Conservation (phyloP, 2,888 invertebrate genomes). For the Argynnis bischoffii region DNA sequence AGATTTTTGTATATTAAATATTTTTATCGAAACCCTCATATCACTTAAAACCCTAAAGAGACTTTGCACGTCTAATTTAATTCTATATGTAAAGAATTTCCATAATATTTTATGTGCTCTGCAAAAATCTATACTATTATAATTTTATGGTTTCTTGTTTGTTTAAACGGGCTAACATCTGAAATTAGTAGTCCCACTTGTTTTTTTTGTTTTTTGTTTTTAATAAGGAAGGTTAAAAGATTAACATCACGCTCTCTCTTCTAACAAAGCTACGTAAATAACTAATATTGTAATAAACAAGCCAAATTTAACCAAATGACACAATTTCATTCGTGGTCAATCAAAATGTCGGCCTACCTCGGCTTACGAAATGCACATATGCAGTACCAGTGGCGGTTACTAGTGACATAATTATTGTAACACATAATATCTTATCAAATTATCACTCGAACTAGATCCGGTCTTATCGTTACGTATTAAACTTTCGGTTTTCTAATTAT, state of each 20-base stretch:
- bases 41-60: too few relatives aligned
- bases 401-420: slow-evolving; percentile 27
- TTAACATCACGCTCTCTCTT: neutral
- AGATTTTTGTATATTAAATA: too few relatives aligned
- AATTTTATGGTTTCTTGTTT: too few relatives aligned
- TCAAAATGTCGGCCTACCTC: slow-evolving; percentile 1
- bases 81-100: too few relatives aligned
- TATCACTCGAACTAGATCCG: slow-evolving; percentile 34
- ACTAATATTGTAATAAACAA: neutral
- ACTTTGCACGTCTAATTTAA: too few relatives aligned
- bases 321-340: slow-evolving; percentile 3
- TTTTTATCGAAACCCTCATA: too few relatives aligned
- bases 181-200: too few relatives aligned
- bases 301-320: neutral
- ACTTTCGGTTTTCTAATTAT: slow-evolving; percentile 19
- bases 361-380: slow-evolving; percentile 6
- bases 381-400: slow-evolving; percentile 9
- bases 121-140: too few relatives aligned
- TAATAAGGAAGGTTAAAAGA: too few relatives aligned
- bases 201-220: too few relatives aligned
- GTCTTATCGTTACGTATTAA: slow-evolving; percentile 24
- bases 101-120: too few relatives aligned
- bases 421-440: slow-evolving; percentile 31
- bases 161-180: too few relatives aligned
- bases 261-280: neutral